A percentile compares a stretch with the other conserved stretches of the same genome.
Conservation (phyloP, 2,113 vertebrate genomes). For the Tragelaphus strepsiceros region DNA sequence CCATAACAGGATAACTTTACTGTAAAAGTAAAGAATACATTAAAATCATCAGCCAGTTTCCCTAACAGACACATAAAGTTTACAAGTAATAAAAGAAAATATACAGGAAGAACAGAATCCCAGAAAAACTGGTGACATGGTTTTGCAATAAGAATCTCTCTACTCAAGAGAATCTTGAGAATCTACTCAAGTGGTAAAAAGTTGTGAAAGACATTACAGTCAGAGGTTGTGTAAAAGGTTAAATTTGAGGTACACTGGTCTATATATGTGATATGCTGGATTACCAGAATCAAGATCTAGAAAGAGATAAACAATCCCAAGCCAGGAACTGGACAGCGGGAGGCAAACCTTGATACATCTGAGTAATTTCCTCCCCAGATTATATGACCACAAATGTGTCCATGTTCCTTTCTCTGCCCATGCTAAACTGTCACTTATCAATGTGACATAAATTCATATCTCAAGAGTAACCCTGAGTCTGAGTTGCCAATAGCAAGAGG, state of each 20-base stretch:
- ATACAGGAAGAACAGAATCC: neutral
- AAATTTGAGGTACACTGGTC: neutral
- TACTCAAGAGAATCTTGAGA: neutral
- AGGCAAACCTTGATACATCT: neutral
- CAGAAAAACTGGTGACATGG: neutral
- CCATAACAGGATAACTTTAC: neutral
- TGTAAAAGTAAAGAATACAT: neutral
- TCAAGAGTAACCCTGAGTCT: neutral
- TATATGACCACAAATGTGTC: neutral
- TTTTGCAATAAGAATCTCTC: neutral
- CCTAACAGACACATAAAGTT: neutral
- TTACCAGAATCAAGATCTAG: neutral
- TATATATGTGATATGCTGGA: neutral
- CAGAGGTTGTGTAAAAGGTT: neutral
- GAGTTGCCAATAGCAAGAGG: neutral
- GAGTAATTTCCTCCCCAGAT: neutral
- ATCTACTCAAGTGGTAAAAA: neutral
- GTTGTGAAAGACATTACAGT: neutral
- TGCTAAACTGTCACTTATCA: neutral
- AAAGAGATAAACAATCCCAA: neutral
- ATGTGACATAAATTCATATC: neutral
- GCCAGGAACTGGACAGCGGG: neutral
- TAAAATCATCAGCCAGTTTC: neutral
- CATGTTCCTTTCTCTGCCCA: neutral
- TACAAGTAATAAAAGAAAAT: neutral